phyloP scores from a whole-genome alignment of 2,113 vertebrate species.

The Clupea harengus region DNA sequence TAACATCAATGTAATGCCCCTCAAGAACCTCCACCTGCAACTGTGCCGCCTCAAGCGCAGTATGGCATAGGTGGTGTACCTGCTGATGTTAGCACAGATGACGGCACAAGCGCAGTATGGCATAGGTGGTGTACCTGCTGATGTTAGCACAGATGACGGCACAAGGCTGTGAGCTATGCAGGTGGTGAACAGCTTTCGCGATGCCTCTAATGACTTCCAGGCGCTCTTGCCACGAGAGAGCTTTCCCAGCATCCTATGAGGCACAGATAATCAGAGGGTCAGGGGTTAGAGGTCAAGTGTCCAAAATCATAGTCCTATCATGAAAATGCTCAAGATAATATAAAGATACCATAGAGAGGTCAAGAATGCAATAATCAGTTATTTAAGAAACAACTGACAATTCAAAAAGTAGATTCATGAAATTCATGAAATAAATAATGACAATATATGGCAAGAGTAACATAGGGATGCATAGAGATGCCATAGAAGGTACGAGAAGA shows the following conservation, averaged over 20 bases:
- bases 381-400: too few relatives aligned
- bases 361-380: too few relatives aligned
- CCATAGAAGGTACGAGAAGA: too few relatives aligned
- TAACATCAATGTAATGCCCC: neutral
- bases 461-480: too few relatives aligned
- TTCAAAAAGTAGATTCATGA: too few relatives aligned
- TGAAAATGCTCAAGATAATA: neutral
- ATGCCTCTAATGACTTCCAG: constrained; percentile 63
- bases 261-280: constrained; percentile 25
- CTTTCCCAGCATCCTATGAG: constrained; percentile 40
- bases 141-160: constrained; percentile 67
- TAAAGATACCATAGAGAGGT: neutral
- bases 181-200: constrained; percentile 59
- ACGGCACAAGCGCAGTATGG: constrained; percentile 50
- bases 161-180: constrained; percentile 59
- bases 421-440: too few relatives aligned
- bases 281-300: neutral
- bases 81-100: constrained; percentile 69
- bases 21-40: neutral
- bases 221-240: constrained; percentile 63
- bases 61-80: constrained; percentile 46
- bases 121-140: constrained; percentile 59
- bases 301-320: neutral
- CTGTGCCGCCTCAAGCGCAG: neutral
- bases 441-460: too few relatives aligned